A percentile compares a stretch with the other conserved stretches of the same genome.
Evolutionary conservation across 1,140 invertebrate species (phyloP).

Genomic region (Bombus fervidus): DNA sequence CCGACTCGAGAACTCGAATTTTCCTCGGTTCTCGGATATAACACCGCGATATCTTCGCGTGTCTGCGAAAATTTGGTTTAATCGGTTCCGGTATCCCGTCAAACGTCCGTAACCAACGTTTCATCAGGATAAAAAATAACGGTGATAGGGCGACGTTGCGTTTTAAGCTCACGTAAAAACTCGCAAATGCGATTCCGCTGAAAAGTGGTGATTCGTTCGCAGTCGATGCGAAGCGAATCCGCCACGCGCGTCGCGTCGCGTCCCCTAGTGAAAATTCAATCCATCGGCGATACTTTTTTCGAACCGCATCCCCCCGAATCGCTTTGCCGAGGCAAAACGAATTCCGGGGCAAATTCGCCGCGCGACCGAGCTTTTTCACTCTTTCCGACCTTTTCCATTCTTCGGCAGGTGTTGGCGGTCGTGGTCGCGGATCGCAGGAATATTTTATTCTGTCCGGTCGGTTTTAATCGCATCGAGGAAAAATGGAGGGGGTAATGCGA

Average conservation of each 20-base stretch:
- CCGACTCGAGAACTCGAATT: neutral
- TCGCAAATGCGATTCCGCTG: neutral
- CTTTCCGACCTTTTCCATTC: neutral
- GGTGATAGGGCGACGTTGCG: neutral
- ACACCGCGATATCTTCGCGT: neutral
- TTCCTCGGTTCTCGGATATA: neutral
- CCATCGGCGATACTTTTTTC: neutral
- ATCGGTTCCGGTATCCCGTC: neutral
- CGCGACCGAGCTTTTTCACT: neutral
- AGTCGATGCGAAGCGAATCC: neutral
- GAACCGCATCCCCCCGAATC: neutral
- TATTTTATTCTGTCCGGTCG: neutral
- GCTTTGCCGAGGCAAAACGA: neutral
- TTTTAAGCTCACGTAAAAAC: neutral
- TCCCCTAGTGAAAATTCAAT: neutral
- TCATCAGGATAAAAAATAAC: neutral
- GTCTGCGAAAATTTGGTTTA: neutral
- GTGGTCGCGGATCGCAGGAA: neutral
- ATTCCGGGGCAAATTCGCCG: neutral
- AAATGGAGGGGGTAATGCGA: neutral
- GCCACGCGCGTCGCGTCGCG: neutral
- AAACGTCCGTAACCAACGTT: neutral
- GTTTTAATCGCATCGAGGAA: slow-evolving; percentile 15
- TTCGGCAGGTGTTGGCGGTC: neutral
- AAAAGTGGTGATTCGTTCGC: neutral